Base-by-base conservation (phyloP, 2,797 vertebrate species). In the Halcyon badia region DNA sequence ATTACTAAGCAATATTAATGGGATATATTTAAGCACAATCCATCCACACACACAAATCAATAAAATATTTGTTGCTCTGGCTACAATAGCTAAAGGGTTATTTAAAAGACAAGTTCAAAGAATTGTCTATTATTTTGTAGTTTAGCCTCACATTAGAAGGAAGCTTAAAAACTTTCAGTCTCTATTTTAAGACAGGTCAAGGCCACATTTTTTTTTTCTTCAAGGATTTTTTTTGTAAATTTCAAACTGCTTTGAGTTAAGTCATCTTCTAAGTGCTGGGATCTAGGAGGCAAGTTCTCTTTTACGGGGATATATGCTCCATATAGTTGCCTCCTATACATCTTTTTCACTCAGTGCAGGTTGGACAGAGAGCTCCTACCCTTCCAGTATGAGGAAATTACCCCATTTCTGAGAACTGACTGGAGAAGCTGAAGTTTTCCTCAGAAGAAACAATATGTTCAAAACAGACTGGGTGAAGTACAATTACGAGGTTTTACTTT, bases 61-160 rank as follows among this genome's bases (percentile, higher is more conserved):
- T 90, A 75, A 64, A 83, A 80, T 69, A 48, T 58, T 71, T 86
- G 14, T 58, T 83, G n/a, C 19, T 73, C 10, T 48, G 73, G 10
- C 13, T 51, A 90, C 28, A 72, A 58, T 49, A 83, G 28, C 42
- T 51, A n/a, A 62, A 61, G 16, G 13, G 19, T 87, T 87, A 68
- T 94, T 94, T 92, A 89, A 82, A 92, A 71, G 54, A 66, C 44
- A 83, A 58, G 41, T 69, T 92, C 69, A 80, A 89, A 94, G 48
- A 73, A 87, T 42, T 62, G 22, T n/a, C 42, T 85, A 73, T 5
- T 57, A 52, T 57, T 84, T 77, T 80, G n/a, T 39, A 64, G n/a
- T 42, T 87, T 69, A 77, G 19, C 8, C 26, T 87, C 9, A 20
- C 12, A 10, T 39, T 64, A 80, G n/a, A 77, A 37, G 42, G 13